Conservation (phyloP, 2,888 invertebrate species). For the Saturnia japonica region DNA sequence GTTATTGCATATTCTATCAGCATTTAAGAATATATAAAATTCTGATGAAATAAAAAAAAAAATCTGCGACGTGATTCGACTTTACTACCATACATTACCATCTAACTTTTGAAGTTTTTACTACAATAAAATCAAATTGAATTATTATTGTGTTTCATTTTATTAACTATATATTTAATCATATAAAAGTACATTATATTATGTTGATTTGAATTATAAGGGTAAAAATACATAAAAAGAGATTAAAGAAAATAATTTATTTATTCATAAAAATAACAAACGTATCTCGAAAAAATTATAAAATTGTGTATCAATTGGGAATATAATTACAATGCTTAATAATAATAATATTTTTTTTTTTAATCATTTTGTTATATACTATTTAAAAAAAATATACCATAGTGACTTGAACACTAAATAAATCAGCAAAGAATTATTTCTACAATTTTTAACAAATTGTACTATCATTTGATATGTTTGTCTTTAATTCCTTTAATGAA, state of each 20-base stretch:
- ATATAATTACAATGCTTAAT: not conserved
- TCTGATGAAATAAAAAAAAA: too few relatives aligned
- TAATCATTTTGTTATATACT: not conserved
- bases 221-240: not conserved
- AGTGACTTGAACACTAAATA: not conserved
- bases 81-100: too few relatives aligned
- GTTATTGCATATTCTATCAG: too few relatives aligned
- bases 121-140: too few relatives aligned
- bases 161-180: not conserved
- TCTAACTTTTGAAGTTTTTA: too few relatives aligned
- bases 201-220: too few relatives aligned
- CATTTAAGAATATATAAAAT: too few relatives aligned
- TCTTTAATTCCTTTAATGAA: not conserved
- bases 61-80: too few relatives aligned
- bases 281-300: not conserved
- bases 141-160: not conserved
- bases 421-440: not conserved
- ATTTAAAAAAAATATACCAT: not conserved
- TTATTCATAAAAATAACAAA: slow-evolving; percentile 1
- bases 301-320: not conserved
- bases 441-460: not conserved
- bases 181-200: too few relatives aligned
- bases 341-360: too few relatives aligned
- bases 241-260: not conserved
- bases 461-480: not conserved